Evolutionary conservation across 2,888 invertebrate species (phyloP).

Genomic region (Melinaea menophilus): DNA sequence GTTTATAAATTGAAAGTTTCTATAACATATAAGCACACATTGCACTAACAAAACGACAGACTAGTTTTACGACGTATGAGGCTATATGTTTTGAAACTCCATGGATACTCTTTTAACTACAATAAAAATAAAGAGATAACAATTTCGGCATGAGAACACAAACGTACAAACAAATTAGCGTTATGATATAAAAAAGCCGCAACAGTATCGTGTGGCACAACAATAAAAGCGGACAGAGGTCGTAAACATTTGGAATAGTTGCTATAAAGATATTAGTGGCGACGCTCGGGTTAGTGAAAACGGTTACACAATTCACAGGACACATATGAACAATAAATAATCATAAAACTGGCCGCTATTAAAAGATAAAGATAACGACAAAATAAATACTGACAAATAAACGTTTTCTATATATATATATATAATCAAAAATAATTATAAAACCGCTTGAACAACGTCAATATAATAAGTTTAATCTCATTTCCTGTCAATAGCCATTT

Average conservation of each 20-base stretch:
- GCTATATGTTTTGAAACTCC: too few relatives aligned
- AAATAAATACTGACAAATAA: not conserved
- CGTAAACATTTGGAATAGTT: constrained; percentile 55
- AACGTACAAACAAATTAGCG: constrained; percentile 14
- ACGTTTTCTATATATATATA: not conserved
- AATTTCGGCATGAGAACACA: constrained; percentile 3
- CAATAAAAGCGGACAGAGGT: constrained; percentile 48
- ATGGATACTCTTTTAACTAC: too few relatives aligned
- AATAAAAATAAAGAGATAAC: constrained; percentile 12
- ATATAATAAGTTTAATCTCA: not conserved
- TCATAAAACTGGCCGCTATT: not conserved
- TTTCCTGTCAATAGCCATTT: too few relatives aligned
- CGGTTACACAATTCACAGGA: constrained; percentile 5
- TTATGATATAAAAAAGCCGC: constrained; percentile 18
- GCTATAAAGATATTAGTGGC: constrained; percentile 59
- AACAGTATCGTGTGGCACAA: constrained; percentile 44
- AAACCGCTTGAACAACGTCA: constrained; percentile 2
- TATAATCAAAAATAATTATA: not conserved
- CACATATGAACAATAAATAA: constrained; percentile 3
- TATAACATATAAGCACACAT: too few relatives aligned
- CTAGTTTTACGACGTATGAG: too few relatives aligned
- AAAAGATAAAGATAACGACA: not conserved
- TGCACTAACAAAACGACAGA: too few relatives aligned
- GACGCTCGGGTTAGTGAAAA: constrained; percentile 26
- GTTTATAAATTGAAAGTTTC: too few relatives aligned